Evolutionary conservation across 2,113 vertebrate species (phyloP).

Genomic region (Notiomystis cincta): DNA sequence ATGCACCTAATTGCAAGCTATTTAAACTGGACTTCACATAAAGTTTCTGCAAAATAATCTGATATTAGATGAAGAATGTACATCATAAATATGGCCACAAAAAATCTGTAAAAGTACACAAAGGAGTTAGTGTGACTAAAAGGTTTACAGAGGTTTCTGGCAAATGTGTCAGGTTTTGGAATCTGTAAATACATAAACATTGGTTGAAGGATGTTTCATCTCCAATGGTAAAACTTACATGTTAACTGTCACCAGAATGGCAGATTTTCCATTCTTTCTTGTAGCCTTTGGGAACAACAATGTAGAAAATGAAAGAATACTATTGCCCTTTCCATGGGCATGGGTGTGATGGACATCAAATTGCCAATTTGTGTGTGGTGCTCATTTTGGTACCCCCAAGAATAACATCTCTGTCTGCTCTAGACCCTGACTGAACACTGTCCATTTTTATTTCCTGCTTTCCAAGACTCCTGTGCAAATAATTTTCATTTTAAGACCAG

Average conservation of each 20-base stretch:
- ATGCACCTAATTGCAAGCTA: not conserved
- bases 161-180: not conserved
- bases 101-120: not conserved
- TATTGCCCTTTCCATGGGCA: not conserved
- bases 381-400: not conserved
- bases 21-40: not conserved
- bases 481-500: not conserved
- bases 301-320: not conserved
- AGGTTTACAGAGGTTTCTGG: not conserved
- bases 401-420: not conserved
- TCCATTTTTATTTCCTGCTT: not conserved
- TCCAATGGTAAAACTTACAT: not conserved
- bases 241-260: not conserved
- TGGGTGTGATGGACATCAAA: not conserved
- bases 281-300: not conserved
- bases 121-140: not conserved
- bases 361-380: rapidly evolving
- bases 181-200: not conserved
- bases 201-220: not conserved
- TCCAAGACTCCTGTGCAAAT: not conserved
- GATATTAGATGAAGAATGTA: not conserved
- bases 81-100: not conserved
- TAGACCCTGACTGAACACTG: not conserved
- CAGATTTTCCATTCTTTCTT: not conserved
- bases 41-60: not conserved